Evolutionary conservation across 2,113 vertebrate species (phyloP), one percentile per base, ranked within the genome.

Genomic region (Anas platyrhynchos): DNA sequence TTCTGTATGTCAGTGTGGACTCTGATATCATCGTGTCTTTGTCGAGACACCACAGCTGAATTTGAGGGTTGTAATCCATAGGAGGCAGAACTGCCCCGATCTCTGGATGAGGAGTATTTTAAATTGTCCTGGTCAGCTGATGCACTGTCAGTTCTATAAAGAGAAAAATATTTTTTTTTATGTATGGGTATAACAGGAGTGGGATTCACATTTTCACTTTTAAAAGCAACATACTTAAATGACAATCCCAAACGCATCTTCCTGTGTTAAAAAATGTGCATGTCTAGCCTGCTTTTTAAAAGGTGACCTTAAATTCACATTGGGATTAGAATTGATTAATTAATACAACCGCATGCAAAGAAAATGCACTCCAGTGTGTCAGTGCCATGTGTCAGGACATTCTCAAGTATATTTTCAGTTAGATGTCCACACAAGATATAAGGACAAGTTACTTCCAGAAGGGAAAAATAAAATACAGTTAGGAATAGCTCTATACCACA

Each of bases 61-160:
- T 98, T 98, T 94, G 98, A 98, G 97, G 98, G 97, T 94, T 98
- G 98, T 95, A 98, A 97, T 98, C 99, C 98, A 97, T 98, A 99
- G 94, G 98, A 98, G 69, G 97, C 98, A 98, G 98, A 98, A 95
- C 97, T 98, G 98, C 98, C 98, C 88, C 98, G 98, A 93, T 99
- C 99, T 98, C 98, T 98, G 95, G 99, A 98, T 97, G 98, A 97
- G 93, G 98, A 98, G 93, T 98, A 99, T 98, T 99, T 99, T 98
- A 99, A 98, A 98, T 98, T 98, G 97, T 99, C 99, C 98, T 99
- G 98, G 97, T 99, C 98, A 97, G 98, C 98, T 98, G 98, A 98
- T 98, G 98, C 98, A 97, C 98, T 98, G 97, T 99, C 99, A 98
- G 98, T 98, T 99, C 99, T 99, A 98, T 62, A 98, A 97, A 97